Conservation (phyloP, 2,113 vertebrate species). For the Danionella cerebrum region DNA sequence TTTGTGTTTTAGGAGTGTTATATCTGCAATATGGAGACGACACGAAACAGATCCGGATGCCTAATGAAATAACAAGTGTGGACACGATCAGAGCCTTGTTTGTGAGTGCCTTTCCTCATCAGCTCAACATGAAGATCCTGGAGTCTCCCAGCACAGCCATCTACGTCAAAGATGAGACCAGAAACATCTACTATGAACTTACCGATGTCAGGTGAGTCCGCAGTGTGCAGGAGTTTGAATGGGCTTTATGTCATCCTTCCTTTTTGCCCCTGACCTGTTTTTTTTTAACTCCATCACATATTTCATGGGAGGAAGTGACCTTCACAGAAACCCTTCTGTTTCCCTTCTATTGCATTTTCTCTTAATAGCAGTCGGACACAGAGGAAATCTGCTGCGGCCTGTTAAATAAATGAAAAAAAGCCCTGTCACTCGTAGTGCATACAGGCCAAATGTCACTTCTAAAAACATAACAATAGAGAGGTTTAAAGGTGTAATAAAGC, state of each 20-base stretch:
- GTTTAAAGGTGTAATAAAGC: too few species aligned
- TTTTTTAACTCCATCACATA: background rate
- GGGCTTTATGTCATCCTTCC: background rate
- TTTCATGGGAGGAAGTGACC: background rate
- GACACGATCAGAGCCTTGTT: conserved; percentile 96
- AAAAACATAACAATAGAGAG: too few species aligned
- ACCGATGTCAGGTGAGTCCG: conserved; percentile 79
- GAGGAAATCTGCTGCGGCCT: too few species aligned
- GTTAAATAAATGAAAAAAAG: background rate
- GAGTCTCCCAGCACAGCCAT: conserved; percentile 90
- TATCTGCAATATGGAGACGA: conserved; percentile 96
- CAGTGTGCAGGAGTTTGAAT: background rate
- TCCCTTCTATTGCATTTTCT: background rate
- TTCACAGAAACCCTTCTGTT: background rate
- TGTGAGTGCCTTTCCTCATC: conserved; percentile 95
- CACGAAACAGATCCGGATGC: conserved; percentile 93
- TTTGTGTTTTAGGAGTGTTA: conserved; percentile 73
- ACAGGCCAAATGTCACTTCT: too few species aligned
- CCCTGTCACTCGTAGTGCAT: too few species aligned
- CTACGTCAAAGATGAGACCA: conserved; percentile 94
- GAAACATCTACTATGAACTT: conserved; percentile 93
- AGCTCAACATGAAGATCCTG: conserved; percentile 95
- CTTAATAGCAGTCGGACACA: background rate
- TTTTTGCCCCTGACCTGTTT: background rate
- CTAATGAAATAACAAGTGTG: conserved; percentile 90